These are phyloP conservation scores for Villa cingulata DNA, from an alignment of 2,888 invertebrate species.

Conservation along the genomic window DNA sequence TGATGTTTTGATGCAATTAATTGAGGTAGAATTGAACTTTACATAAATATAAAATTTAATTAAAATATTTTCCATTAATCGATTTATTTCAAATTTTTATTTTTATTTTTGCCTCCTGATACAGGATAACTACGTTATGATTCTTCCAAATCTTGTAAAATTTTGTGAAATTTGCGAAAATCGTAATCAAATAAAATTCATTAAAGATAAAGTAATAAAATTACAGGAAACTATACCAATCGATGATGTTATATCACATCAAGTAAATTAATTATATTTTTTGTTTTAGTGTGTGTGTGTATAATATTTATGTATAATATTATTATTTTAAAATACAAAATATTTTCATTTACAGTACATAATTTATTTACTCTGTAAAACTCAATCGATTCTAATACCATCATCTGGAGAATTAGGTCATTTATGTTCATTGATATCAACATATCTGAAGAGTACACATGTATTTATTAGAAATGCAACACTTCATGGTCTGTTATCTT, in stretches of 20 bases:
- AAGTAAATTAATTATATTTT: slow-evolving; percentile 31
- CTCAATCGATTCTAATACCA: slow-evolving; percentile 34
- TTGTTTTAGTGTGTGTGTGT: too few species aligned
- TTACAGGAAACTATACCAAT: slow-evolving; percentile 49
- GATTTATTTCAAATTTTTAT: neutral
- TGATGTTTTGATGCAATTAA: slow-evolving; percentile 72
- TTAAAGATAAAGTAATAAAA: slow-evolving; percentile 56
- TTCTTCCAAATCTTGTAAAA: slow-evolving; percentile 50
- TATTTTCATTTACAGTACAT: slow-evolving; percentile 25
- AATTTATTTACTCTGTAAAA: slow-evolving; percentile 36
- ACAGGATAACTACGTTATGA: slow-evolving; percentile 39
- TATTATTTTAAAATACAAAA: slow-evolving; percentile 3
- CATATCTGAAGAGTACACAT: slow-evolving; percentile 35
- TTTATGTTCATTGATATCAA: slow-evolving; percentile 31
- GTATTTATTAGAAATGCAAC: slow-evolving; percentile 35
- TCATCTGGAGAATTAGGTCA: slow-evolving; percentile 31
- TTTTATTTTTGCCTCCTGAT: slow-evolving; percentile 6
- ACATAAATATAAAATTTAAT: too few species aligned
- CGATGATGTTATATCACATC: slow-evolving; percentile 65
- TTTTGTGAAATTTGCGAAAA: slow-evolving; percentile 67
- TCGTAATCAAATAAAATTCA: slow-evolving; percentile 63
- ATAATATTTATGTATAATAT: slow-evolving; percentile 1
- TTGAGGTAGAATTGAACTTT: slow-evolving; percentile 34
- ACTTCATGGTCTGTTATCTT: slow-evolving; percentile 31
- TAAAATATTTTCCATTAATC: too few species aligned